phyloP scores from a whole-genome alignment of 2,113 vertebrate species.

The Corydoras maculifer region DNA sequence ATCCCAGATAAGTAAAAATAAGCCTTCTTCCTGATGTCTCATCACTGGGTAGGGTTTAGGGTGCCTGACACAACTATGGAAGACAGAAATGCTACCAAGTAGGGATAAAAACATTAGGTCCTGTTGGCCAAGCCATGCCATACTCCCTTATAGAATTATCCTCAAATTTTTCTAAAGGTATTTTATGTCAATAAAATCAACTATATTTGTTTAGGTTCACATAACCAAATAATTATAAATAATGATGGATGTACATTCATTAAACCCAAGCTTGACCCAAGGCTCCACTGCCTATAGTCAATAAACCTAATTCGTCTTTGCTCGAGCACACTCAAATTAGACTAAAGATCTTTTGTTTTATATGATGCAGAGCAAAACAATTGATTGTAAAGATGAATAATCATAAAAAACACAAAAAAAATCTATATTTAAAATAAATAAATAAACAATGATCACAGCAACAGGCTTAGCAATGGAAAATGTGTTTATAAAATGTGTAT shows the following conservation, averaged over 20 bases:
- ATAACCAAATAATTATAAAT: constrained; percentile 37
- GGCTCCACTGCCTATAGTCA: constrained; percentile 5
- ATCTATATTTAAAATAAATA: too few relatives aligned
- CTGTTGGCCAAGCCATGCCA: neutral
- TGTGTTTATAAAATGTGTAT: too few relatives aligned
- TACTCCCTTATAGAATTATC: constrained; percentile 21
- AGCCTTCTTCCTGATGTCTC: neutral
- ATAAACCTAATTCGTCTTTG: constrained; percentile 10
- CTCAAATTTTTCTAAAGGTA: constrained; percentile 18
- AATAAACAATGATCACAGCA: too few relatives aligned
- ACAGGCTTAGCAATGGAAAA: too few relatives aligned
- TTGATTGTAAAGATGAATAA: too few relatives aligned
- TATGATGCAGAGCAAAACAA: too few relatives aligned
- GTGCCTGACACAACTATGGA: neutral
- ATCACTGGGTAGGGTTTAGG: neutral
- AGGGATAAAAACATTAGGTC: constrained; percentile 29
- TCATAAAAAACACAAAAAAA: too few relatives aligned
- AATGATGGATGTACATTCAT: constrained; percentile 29
- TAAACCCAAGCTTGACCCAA: constrained; percentile 17
- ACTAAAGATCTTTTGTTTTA: neutral
- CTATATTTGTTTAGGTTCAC: constrained; percentile 19
- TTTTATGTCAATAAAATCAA: constrained; percentile 32
- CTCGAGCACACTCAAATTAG: constrained; percentile 7
- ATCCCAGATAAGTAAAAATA: neutral
- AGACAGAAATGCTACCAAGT: constrained; percentile 14